These are phyloP conservation scores for Salpingus planirostris DNA, from an alignment of 2,888 invertebrate species.

Conservation along the genomic window DNA sequence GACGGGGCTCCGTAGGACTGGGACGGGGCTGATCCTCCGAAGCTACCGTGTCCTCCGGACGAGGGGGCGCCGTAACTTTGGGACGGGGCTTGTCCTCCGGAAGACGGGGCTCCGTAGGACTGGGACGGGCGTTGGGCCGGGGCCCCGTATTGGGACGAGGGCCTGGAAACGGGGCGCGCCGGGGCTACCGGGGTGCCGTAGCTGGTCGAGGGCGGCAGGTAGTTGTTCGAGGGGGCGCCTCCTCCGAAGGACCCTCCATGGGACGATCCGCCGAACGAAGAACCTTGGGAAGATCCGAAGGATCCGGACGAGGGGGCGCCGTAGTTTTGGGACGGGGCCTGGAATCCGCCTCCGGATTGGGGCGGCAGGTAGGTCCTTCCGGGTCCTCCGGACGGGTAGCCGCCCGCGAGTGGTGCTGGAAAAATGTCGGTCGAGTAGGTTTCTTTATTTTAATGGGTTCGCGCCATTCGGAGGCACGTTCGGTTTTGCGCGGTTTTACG, in stretches of 20 bases:
- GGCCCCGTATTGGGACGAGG: constrained; percentile 13
- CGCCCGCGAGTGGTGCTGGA: constrained; percentile 14
- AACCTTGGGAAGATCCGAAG: constrained; percentile 15
- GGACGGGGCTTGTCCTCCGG: constrained; percentile 21
- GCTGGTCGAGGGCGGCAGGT: constrained; percentile 28
- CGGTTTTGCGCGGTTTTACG: too few relatives aligned
- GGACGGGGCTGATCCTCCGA: constrained; percentile 19
- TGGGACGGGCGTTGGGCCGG: constrained; percentile 29
- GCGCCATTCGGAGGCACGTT: too few relatives aligned
- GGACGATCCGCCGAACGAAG: constrained; percentile 16
- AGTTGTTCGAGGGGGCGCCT: constrained; percentile 9
- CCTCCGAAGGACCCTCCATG: constrained; percentile 18
- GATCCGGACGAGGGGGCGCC: constrained; percentile 36
- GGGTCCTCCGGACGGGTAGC: constrained; percentile 16
- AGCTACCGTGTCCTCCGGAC: constrained; percentile 3
- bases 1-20: constrained; percentile 40
- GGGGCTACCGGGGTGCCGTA: constrained; percentile 9
- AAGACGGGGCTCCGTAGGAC: constrained; percentile 23
- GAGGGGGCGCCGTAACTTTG: constrained; percentile 32
- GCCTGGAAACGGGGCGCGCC: constrained; percentile 29
- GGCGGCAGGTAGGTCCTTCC: constrained; percentile 15
- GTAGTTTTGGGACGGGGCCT: constrained; percentile 21
- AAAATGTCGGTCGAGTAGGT: too few relatives aligned
- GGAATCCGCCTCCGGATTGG: constrained; percentile 15
- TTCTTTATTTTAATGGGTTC: too few relatives aligned